phyloP scores from a whole-genome alignment of 2,797 vertebrate genomes.

The Hoplostethus mediterraneus region DNA sequence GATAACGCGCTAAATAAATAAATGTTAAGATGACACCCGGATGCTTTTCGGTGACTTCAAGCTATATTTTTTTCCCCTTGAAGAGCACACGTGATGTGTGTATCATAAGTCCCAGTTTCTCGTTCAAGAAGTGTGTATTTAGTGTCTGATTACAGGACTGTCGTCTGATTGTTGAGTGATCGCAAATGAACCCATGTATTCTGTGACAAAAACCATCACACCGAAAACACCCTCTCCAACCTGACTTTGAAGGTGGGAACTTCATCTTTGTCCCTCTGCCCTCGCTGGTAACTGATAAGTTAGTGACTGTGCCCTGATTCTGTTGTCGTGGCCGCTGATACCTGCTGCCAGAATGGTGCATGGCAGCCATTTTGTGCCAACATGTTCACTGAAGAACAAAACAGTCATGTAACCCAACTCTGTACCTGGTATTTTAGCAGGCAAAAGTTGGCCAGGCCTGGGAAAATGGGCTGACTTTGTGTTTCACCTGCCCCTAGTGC shows the following conservation, averaged over 20 bases:
- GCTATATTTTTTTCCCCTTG: too few species aligned
- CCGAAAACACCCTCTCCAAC: conserved; percentile 51
- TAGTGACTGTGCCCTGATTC: background rate
- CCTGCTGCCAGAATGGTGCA: conserved; percentile 31
- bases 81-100: background rate
- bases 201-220: conserved; percentile 27
- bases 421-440: conserved; percentile 10
- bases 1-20: conserved; percentile 15
- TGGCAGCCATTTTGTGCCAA: conserved; percentile 66
- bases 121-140: conserved; percentile 48
- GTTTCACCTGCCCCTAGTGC: background rate
- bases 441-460: background rate
- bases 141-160: conserved; percentile 38
- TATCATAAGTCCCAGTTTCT: conserved; percentile 21
- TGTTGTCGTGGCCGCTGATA: background rate
- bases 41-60: background rate
- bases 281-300: background rate
- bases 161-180: conserved; percentile 69
- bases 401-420: conserved; percentile 20
- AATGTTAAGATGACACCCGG: background rate
- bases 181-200: conserved; percentile 58
- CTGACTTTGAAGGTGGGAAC: conserved; percentile 34
- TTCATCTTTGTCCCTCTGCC: conserved; percentile 14
- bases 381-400: conserved; percentile 5
- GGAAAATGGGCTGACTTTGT: conserved; percentile 26